Base-by-base conservation (phyloP, 2,888 invertebrate species). In the Erebia aethiops region DNA sequence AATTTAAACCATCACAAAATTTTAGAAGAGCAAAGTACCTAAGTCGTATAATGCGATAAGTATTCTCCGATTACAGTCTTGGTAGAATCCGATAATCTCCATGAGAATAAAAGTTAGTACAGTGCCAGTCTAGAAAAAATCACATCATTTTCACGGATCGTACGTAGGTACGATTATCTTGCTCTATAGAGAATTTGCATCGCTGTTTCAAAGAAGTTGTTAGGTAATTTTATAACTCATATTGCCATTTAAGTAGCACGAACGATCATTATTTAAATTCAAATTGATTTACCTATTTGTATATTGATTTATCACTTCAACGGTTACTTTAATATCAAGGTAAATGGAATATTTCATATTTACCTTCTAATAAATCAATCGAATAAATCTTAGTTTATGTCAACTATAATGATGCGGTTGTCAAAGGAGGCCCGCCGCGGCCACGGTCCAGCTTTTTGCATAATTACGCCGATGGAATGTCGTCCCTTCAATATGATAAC, bases 401-500 rank as follows among this genome's bases (percentile, higher is more conserved):
- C 90, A 91, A 89, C 83, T 88, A 89, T 91, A 92, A 92, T 89
- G 91, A 91, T 88, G 89, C 85, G 86, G 82, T 84, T 85, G 87
- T 89, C 92, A 92, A 93, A 92, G 91, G 83, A 80, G 82, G 82
- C 85, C 91, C 91, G 92, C 89, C 84, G 83, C 87, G 88, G 77
- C 88, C 90, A 87, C 77, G 80, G 91, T 88, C 91, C 91, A 87
- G 89, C 88, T 92, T 92, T 92, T 92, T 92, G 91, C 92, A 92
- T 92, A 92, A 92, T 92, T 90, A 91, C 82, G 83, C 79, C 83
- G 82, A 85, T 84, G 90, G 92, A 92, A 93, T 92, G 90, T 83
- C 87, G 89, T 85, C 86, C 86, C 83, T 87, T 86, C 88, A 88
- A 91, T 89, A 90, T 92, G 82, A 91, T 91, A 91, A 92, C 89